Evolutionary conservation across 2,888 invertebrate genomes (phyloP).

Genomic region (Callyntrura guangdongensis): DNA sequence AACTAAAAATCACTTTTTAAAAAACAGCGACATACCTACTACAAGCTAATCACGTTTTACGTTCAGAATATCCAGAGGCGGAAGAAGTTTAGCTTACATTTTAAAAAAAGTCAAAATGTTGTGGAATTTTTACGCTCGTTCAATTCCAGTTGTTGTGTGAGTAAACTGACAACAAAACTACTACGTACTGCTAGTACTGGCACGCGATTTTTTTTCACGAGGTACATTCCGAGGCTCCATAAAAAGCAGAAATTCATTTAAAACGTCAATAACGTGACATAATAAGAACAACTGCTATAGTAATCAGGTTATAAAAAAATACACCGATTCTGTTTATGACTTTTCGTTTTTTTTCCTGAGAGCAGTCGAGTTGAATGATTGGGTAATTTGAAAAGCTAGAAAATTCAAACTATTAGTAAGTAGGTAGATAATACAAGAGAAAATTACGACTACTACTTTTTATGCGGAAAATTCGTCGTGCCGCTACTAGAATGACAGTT

Average conservation of each 20-base stretch:
- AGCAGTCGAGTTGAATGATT: too few species aligned
- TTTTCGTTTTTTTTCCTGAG: too few species aligned
- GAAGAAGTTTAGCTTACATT: too few species aligned
- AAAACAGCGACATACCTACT: background rate
- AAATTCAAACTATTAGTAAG: too few species aligned
- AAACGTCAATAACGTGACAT: background rate
- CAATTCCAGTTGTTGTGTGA: background rate
- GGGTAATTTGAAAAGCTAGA: too few species aligned
- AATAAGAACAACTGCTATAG: background rate
- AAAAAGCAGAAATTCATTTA: slow-evolving; percentile 1
- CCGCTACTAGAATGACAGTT: too few species aligned
- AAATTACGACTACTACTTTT: too few species aligned
- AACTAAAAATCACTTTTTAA: too few species aligned
- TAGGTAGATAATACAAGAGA: too few species aligned
- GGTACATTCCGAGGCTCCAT: background rate
- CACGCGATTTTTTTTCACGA: slow-evolving; percentile 8
- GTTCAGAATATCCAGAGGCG: too few species aligned
- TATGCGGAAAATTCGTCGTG: too few species aligned
- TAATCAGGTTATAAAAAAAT: background rate
- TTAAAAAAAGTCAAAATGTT: too few species aligned
- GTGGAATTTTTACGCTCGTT: background rate
- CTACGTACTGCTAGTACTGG: background rate
- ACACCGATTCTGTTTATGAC: background rate
- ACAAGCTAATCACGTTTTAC: slow-evolving; percentile 1
- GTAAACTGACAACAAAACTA: background rate